Evolutionary conservation across 1,140 invertebrate genomes (phyloP).

Genomic region (Trissolcus basalis): DNA sequence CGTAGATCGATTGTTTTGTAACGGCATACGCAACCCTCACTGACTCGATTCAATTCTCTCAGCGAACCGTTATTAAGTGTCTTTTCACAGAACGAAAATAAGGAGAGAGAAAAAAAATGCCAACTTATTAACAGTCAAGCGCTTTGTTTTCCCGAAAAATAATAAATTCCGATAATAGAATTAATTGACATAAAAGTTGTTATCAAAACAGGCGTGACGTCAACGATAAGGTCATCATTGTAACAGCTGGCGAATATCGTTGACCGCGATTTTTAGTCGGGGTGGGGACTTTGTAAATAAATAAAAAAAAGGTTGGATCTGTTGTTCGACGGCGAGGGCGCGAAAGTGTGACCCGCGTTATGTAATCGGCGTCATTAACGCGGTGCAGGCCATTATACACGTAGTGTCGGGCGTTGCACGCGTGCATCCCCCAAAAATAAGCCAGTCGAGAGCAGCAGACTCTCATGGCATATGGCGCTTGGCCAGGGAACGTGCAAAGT

Average conservation of each 20-base stretch:
- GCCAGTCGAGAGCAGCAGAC: slow-evolving; percentile 50
- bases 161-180: background rate
- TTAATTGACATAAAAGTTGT: too few relatives aligned
- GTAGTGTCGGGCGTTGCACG: slow-evolving; percentile 30
- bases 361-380: background rate
- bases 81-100: slow-evolving; percentile 2
- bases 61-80: background rate
- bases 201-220: too few relatives aligned
- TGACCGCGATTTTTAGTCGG: background rate
- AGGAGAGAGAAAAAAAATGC: background rate
- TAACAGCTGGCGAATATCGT: too few relatives aligned
- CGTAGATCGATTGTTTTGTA: slow-evolving; percentile 53
- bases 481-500: slow-evolving; percentile 69
- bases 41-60: slow-evolving; percentile 21
- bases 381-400: background rate
- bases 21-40: slow-evolving; percentile 37
- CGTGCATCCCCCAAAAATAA: slow-evolving; percentile 64
- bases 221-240: too few relatives aligned
- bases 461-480: slow-evolving; percentile 63
- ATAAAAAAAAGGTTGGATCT: too few relatives aligned
- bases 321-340: background rate
- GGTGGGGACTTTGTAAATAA: too few relatives aligned
- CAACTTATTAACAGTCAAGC: background rate
- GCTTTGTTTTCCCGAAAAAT: background rate
- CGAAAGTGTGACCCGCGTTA: background rate